Evolutionary conservation across 2,113 vertebrate species (phyloP).

Genomic region (Dolichotis patagonum): DNA sequence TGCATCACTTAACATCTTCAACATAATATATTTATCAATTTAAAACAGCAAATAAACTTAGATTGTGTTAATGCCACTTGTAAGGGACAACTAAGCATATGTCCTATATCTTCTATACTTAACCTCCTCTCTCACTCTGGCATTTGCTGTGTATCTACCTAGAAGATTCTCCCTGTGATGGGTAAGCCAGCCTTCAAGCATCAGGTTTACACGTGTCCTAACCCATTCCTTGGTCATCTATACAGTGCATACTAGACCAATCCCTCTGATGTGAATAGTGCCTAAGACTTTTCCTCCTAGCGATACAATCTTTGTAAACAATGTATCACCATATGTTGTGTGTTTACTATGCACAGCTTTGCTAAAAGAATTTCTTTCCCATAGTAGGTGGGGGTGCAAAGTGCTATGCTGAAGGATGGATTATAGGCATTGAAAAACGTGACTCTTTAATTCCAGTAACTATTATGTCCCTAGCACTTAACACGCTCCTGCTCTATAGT

Average conservation of each 20-base stretch:
- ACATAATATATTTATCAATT: neutral
- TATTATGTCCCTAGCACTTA: neutral
- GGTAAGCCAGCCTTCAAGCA: neutral
- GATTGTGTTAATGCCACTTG: neutral
- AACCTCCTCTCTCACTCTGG: neutral
- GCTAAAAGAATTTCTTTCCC: neutral
- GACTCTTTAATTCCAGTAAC: neutral
- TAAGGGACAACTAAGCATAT: neutral
- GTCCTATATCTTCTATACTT: neutral
- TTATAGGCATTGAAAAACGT: neutral
- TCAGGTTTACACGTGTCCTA: neutral
- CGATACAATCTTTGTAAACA: neutral
- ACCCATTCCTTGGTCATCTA: neutral
- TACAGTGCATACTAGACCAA: neutral
- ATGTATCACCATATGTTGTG: too few species aligned
- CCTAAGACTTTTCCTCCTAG: neutral
- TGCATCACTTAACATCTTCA: neutral
- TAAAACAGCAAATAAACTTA: conserved; percentile 9
- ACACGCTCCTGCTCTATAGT: neutral
- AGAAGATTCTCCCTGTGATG: neutral
- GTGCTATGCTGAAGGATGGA: neutral
- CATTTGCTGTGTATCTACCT: neutral
- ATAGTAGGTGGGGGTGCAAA: neutral
- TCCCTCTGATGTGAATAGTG: neutral
- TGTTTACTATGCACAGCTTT: neutral